phyloP scores from a whole-genome alignment of 1,140 invertebrate genomes.

The Rhopalosiphum maidis region DNA sequence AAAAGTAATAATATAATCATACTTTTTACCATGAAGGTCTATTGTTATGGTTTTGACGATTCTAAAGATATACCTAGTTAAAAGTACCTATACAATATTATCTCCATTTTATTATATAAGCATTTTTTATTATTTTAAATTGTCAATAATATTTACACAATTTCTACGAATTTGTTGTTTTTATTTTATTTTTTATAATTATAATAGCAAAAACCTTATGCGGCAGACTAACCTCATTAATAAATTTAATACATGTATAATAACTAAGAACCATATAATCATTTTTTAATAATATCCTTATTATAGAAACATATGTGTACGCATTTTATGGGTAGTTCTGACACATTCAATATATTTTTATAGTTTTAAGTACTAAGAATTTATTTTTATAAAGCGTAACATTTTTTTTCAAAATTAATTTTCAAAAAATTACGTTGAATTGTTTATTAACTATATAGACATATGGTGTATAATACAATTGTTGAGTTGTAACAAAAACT shows the following conservation, averaged over 20 bases:
- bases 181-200: not conserved
- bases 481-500: no score
- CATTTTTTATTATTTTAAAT: not conserved
- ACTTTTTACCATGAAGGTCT: not conserved
- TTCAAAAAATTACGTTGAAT: not conserved
- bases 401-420: not conserved
- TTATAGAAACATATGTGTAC: not conserved
- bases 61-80: not conserved
- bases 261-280: not conserved
- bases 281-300: not conserved
- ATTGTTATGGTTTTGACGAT: not conserved
- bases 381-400: not conserved
- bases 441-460: not conserved
- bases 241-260: not conserved
- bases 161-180: not conserved
- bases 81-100: not conserved
- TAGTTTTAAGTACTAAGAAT: no score
- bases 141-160: not conserved
- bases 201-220: not conserved
- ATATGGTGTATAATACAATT: no score
- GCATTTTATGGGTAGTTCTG: not conserved
- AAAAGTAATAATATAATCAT: not conserved
- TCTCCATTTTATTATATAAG: not conserved
- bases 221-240: not conserved
- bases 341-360: not conserved